Conservation (phyloP, 2,888 invertebrate genomes). For the Hoplodrina blanda region DNA sequence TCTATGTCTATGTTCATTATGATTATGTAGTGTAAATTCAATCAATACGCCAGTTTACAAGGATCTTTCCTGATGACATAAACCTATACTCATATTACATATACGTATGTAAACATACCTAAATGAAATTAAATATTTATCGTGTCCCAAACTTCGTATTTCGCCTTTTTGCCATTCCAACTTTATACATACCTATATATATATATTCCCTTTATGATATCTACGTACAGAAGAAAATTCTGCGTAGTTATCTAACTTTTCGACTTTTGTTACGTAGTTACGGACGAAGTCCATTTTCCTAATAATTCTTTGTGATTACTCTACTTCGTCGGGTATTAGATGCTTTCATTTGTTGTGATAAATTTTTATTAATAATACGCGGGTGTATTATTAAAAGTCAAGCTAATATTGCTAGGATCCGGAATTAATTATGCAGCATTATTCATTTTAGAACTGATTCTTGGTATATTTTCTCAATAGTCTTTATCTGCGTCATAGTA, state of each 20-base stretch:
- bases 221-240: conserved; percentile 32
- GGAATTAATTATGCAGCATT: not conserved
- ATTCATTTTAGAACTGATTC: not conserved
- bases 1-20: not conserved
- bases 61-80: not conserved
- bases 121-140: conserved; percentile 53
- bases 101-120: conserved; percentile 9
- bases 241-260: conserved; percentile 47
- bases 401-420: conserved; percentile 9
- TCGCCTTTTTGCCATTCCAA: conserved; percentile 37
- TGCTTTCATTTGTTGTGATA: conserved; percentile 37
- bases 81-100: not conserved
- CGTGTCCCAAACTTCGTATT: conserved; percentile 20
- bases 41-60: conserved; percentile 9
- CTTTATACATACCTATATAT: conserved; percentile 32
- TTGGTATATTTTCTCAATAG: not conserved
- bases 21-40: conserved; percentile 7
- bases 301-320: conserved; percentile 53
- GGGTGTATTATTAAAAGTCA: not conserved
- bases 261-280: conserved; percentile 36
- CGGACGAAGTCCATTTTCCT: conserved; percentile 35
- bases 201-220: conserved; percentile 38
- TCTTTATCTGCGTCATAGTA: not conserved
- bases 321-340: conserved; percentile 31
- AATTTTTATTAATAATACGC: conserved; percentile 17